Percentiles rank a stretch among this genome's conserved stretches.
phyloP scores from a whole-genome alignment of 2,113 vertebrate genomes.

The Syngnathoides biaculeatus region DNA sequence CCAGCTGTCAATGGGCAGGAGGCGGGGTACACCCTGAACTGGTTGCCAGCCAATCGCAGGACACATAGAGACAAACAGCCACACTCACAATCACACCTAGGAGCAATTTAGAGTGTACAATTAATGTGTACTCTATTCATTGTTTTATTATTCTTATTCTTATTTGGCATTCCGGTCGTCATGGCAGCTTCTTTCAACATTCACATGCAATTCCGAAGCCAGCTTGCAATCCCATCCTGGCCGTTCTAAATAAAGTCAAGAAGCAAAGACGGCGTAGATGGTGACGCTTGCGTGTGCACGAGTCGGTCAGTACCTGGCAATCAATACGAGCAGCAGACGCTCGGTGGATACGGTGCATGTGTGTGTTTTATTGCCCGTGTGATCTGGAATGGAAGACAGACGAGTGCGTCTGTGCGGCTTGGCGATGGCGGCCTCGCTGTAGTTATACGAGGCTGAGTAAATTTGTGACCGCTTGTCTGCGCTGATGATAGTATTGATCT shows the following conservation, averaged over 20 bases:
- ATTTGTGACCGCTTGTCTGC: constrained; percentile 60
- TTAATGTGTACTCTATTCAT: neutral
- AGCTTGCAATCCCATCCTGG: constrained; percentile 19
- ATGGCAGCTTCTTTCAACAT: neutral
- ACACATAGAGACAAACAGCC: too few relatives aligned
- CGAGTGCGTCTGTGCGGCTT: constrained; percentile 5
- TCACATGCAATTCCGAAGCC: neutral
- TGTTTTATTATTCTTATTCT: neutral
- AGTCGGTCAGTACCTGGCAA: constrained; percentile 52
- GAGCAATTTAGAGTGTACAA: too few relatives aligned
- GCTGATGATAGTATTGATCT: constrained; percentile 71
- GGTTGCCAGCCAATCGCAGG: too few relatives aligned
- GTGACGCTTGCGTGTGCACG: constrained; percentile 29
- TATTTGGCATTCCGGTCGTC: neutral
- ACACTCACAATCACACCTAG: too few relatives aligned
- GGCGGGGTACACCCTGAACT: too few relatives aligned
- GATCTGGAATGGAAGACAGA: constrained; percentile 4
- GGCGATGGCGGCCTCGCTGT: constrained; percentile 1
- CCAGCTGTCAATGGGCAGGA: too few relatives aligned
- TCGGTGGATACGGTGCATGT: constrained; percentile 30
- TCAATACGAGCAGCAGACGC: constrained; percentile 43
- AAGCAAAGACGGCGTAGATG: constrained; percentile 34
- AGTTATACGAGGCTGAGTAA: constrained; percentile 48
- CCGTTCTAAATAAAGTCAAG: constrained; percentile 53
- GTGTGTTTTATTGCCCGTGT: constrained; percentile 2